Percentiles rank a stretch among this genome's conserved stretches.
These are phyloP conservation scores for Platycercus adscitus DNA, from an alignment of 2,113 vertebrate genomes.

Conservation along the genomic window DNA sequence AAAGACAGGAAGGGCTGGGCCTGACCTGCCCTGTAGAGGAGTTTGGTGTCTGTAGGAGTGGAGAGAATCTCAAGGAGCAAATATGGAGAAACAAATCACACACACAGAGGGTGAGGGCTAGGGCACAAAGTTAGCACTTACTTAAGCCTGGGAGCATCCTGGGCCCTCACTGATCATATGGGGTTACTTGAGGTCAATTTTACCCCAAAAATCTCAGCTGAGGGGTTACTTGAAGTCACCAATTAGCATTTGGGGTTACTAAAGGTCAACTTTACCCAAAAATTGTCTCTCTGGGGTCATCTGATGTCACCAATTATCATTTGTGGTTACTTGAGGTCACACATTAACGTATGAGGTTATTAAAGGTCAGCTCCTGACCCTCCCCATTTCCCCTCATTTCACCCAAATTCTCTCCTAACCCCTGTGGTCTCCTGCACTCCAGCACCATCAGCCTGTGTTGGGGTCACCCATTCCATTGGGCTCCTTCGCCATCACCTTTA, in stretches of 20 bases:
- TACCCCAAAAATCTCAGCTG: neutral
- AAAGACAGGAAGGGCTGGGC: neutral
- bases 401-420: neutral
- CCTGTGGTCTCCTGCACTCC: neutral
- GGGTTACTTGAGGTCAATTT: neutral
- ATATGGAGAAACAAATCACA: neutral
- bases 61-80: no score
- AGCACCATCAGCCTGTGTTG: neutral
- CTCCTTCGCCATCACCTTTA: neutral
- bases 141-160: neutral
- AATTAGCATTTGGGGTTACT: neutral
- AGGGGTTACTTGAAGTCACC: neutral
- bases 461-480: neutral
- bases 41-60: rapidly evolving
- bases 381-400: neutral
- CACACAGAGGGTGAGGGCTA: neutral
- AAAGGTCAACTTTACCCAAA: neutral
- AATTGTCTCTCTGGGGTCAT: neutral
- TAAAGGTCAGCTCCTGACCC: neutral
- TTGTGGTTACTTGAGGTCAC: neutral
- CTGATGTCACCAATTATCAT: neutral
- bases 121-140: neutral
- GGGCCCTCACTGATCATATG: neutral
- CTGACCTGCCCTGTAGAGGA: neutral
- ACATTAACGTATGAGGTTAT: neutral